phyloP scores from a whole-genome alignment of 2,797 vertebrate genomes.

The Lacerta viridis region DNA sequence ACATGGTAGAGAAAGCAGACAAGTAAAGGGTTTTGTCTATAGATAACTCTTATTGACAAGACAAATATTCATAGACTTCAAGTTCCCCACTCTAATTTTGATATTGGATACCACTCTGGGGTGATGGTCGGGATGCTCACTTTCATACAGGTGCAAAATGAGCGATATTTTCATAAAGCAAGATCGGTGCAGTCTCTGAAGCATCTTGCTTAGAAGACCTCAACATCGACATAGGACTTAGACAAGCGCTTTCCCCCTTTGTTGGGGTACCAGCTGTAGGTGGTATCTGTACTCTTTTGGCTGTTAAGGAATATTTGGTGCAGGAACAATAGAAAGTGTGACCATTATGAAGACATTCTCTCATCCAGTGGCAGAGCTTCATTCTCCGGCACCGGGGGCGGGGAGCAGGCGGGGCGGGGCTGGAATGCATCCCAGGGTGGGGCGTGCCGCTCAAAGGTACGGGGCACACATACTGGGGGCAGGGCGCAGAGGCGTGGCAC shows the following conservation, averaged over 20 bases:
- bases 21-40: slow-evolving; percentile 78
- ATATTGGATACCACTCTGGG: slow-evolving; percentile 75
- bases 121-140: slow-evolving; percentile 70
- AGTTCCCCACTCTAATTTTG: slow-evolving; percentile 78
- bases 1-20: slow-evolving; percentile 82
- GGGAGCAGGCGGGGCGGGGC: no score
- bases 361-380: neutral
- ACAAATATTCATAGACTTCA: slow-evolving; percentile 76
- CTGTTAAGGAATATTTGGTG: neutral
- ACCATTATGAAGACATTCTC: neutral
- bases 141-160: slow-evolving; percentile 64
- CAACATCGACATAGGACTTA: slow-evolving; percentile 31
- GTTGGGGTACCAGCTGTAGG: neutral
- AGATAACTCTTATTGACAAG: slow-evolving; percentile 85
- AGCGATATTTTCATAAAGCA: slow-evolving; percentile 37
- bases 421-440: no score
- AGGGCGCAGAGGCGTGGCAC: no score
- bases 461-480: no score
- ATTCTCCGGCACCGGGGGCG: no score
- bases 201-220: neutral
- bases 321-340: neutral
- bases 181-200: slow-evolving; percentile 29
- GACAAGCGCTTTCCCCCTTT: neutral
- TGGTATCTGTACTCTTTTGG: neutral
- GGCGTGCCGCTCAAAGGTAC: no score